A percentile compares a stretch with the other conserved stretches of the same genome.
phyloP scores from a whole-genome alignment of 2,113 vertebrate genomes.

The Thalassarche chlororhynchos region DNA sequence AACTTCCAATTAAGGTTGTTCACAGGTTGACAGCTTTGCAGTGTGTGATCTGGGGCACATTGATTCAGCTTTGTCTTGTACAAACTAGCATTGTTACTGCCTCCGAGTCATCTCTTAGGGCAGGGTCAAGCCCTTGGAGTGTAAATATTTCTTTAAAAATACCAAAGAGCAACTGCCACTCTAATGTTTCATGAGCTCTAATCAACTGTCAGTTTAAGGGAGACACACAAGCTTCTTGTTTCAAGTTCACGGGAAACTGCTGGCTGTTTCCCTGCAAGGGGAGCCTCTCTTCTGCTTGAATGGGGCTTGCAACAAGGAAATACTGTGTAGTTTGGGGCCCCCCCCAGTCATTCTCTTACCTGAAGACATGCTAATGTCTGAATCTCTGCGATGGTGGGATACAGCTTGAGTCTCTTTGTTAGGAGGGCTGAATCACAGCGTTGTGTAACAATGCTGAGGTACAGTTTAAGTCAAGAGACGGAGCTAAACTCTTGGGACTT shows the following conservation, averaged over 20 bases:
- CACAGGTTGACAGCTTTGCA: not conserved
- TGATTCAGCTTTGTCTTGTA: not conserved
- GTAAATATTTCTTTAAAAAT: slow-evolving; percentile 10
- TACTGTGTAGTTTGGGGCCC: not conserved
- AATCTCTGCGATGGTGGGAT: not conserved
- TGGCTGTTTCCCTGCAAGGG: not conserved
- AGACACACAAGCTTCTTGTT: not conserved
- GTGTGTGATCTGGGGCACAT: not conserved
- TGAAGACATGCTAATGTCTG: not conserved
- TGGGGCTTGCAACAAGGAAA: not conserved
- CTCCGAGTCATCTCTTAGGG: not conserved
- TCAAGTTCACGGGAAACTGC: not conserved
- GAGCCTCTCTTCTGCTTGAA: not conserved
- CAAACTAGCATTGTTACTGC: not conserved
- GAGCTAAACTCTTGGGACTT: not conserved
- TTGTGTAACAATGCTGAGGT: not conserved
- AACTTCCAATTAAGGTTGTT: not conserved
- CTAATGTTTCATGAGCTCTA: not conserved
- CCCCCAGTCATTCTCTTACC: not conserved
- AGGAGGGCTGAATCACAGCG: not conserved
- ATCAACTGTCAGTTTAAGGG: not conserved
- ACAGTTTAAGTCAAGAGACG: not conserved
- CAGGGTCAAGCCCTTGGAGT: not conserved
- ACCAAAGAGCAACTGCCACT: not conserved
- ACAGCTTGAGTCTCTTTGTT: not conserved